These are phyloP conservation scores for Vanessa tameamea DNA, from an alignment of 1,140 invertebrate genomes.

Conservation along the genomic window DNA sequence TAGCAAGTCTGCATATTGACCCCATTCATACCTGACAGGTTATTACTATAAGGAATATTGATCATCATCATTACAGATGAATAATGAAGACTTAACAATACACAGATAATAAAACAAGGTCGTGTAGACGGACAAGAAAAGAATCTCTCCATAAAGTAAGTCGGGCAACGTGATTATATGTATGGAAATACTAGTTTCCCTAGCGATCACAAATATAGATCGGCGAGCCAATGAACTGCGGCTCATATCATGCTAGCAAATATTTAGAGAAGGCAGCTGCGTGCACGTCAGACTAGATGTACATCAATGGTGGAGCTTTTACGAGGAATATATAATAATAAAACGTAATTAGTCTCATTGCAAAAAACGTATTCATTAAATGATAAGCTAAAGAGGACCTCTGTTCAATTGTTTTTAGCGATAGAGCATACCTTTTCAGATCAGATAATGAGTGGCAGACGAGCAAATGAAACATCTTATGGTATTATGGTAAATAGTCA, in stretches of 20 bases:
- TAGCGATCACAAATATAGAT: conserved; percentile 60
- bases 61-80: not conserved
- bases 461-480: no score
- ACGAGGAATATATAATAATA: conserved; percentile 13
- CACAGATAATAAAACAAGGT: not conserved
- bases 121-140: conserved; percentile 17
- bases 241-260: conserved; percentile 53
- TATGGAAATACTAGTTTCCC: conserved; percentile 41
- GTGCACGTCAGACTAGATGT: conserved; percentile 36
- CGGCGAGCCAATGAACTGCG: conserved; percentile 61
- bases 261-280: conserved; percentile 58
- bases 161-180: conserved; percentile 17
- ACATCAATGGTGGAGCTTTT: conserved; percentile 40
- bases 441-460: no score
- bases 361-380: not conserved
- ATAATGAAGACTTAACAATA: not conserved
- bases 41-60: no score
- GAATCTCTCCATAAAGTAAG: conserved; percentile 26
- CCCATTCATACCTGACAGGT: no score
- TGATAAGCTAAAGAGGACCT: not conserved
- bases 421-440: no score
- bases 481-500: no score
- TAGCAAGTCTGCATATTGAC: no score
- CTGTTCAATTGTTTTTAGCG: no score
- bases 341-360: not conserved